These are phyloP conservation scores for Leuciscus idus DNA, from an alignment of 2,113 vertebrate genomes.

Conservation along the genomic window DNA sequence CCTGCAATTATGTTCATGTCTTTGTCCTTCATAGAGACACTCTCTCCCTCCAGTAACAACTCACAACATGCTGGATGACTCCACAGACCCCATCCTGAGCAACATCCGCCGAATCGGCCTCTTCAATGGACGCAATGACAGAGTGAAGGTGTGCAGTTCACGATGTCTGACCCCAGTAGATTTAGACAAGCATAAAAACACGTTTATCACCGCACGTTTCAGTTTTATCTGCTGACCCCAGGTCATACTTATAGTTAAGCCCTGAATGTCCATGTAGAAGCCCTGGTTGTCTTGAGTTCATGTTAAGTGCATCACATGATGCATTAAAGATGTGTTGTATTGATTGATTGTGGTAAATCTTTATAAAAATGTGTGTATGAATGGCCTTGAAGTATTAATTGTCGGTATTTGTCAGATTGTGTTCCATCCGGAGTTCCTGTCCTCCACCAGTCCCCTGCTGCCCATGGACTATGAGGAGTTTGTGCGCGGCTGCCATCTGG, in stretches of 20 bases:
- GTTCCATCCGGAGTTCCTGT: conserved; percentile 96
- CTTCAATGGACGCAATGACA: conserved; percentile 90
- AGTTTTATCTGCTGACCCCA: not conserved
- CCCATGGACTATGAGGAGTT: conserved; percentile 99
- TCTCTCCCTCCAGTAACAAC: conserved; percentile 94
- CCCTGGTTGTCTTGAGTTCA: not conserved
- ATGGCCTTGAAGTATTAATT: not conserved
- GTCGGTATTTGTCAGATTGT: conserved; percentile 79
- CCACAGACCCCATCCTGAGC: conserved; percentile 88
- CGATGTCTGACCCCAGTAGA: not conserved
- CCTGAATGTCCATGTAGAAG: not conserved
- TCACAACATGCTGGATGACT: conserved; percentile 95
- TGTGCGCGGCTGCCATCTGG: conserved; percentile 94
- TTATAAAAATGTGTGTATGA: not conserved
- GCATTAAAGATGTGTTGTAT: not conserved
- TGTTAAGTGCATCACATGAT: not conserved
- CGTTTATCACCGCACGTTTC: not conserved
- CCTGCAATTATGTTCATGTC: conserved; percentile 20
- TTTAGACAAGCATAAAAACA: not conserved
- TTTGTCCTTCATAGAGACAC: conserved; percentile 79
- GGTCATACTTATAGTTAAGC: not conserved
- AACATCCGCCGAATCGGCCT: conserved; percentile 91
- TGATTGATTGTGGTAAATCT: not conserved
- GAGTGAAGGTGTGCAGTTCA: conserved; percentile 84
- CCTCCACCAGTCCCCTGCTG: conserved; percentile 92